These are phyloP conservation scores for Drosophila burlai DNA, from an alignment of 1,140 invertebrate genomes.

Conservation along the genomic window DNA sequence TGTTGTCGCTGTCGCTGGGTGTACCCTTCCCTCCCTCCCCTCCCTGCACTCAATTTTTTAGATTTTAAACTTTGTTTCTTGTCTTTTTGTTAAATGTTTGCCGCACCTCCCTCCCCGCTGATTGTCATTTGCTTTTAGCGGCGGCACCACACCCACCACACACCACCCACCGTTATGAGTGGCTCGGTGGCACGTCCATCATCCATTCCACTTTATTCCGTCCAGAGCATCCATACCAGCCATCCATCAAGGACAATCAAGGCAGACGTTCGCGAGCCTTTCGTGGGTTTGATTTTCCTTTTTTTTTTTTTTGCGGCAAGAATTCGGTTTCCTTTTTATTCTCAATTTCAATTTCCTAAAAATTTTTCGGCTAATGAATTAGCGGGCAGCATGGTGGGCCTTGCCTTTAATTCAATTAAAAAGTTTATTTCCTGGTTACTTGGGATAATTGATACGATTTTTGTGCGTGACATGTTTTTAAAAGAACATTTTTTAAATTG, in stretches of 20 bases:
- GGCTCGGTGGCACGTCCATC: slow-evolving; percentile 32
- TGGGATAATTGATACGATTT: background rate
- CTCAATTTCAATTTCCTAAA: slow-evolving; percentile 34
- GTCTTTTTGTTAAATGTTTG: slow-evolving; percentile 68
- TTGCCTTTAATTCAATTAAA: slow-evolving; percentile 25
- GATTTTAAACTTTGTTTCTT: slow-evolving; percentile 77
- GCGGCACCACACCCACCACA: slow-evolving; percentile 5
- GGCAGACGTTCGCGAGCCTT: slow-evolving; percentile 27
- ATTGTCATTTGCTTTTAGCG: slow-evolving; percentile 65
- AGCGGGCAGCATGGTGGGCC: slow-evolving; percentile 1
- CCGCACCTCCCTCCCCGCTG: slow-evolving; percentile 1
- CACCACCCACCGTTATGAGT: slow-evolving; percentile 44
- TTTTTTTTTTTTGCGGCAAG: background rate
- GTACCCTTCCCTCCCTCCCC: background rate
- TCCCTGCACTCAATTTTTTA: slow-evolving; percentile 49
- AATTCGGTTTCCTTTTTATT: slow-evolving; percentile 13
- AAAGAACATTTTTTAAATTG: no score
- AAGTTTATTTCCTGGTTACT: background rate
- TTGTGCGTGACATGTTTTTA: background rate
- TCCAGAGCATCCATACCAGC: slow-evolving; percentile 15
- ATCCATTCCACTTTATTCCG: slow-evolving; percentile 8
- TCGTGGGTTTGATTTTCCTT: slow-evolving; percentile 25
- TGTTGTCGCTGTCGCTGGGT: background rate
- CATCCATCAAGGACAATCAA: slow-evolving; percentile 59
- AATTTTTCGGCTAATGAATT: slow-evolving; percentile 51